Conservation (phyloP, 2,797 vertebrate species). For the Myiotriccus ornatus region DNA sequence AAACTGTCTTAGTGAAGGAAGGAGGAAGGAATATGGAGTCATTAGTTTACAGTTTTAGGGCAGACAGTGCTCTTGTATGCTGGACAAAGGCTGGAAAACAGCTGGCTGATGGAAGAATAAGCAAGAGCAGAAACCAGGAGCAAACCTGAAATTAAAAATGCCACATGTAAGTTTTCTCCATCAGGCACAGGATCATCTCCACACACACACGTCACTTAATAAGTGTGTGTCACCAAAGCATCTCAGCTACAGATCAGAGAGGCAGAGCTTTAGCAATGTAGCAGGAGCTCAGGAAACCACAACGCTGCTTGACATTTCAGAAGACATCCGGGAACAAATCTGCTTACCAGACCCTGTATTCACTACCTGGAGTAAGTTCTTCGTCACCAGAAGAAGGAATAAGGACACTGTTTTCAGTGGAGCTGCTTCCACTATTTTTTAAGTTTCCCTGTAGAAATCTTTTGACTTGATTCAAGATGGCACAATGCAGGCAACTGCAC, state of each 20-base stretch:
- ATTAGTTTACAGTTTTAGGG: neutral
- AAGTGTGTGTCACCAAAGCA: neutral
- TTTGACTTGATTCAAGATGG: neutral
- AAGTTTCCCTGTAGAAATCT: neutral
- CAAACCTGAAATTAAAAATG: neutral
- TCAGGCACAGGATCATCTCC: neutral
- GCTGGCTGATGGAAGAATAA: neutral
- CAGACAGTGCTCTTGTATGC: neutral
- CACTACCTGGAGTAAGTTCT: neutral
- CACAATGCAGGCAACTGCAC: neutral
- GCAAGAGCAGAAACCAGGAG: neutral
- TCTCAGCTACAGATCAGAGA: neutral
- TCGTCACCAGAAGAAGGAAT: neutral
- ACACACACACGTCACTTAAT: rapidly evolving
- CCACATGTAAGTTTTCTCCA: neutral
- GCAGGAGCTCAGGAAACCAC: neutral
- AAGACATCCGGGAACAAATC: neutral
- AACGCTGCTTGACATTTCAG: neutral
- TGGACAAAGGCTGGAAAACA: neutral
- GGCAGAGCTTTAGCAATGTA: neutral
- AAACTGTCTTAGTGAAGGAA: constrained; percentile 2
- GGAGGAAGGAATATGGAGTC: neutral
- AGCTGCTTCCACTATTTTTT: neutral
- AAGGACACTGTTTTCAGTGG: neutral
- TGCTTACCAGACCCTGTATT: neutral